These are phyloP conservation scores for Autographa pulchrina DNA, from an alignment of 2,888 invertebrate genomes.

Conservation along the genomic window DNA sequence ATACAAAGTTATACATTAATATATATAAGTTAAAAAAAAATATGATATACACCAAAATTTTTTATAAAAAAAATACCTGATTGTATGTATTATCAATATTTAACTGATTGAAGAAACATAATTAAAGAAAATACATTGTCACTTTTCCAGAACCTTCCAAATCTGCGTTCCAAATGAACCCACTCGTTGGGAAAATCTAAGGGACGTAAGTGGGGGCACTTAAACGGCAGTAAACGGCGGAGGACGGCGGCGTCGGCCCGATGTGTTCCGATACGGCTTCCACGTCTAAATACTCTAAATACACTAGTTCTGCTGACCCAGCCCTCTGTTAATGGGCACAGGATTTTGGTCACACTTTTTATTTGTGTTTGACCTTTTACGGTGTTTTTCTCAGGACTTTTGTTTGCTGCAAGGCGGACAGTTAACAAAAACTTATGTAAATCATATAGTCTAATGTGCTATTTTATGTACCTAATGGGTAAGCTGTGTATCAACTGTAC, in stretches of 20 bases:
- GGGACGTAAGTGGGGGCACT: conserved; percentile 61
- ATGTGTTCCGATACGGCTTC: conserved; percentile 69
- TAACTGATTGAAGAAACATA: background rate
- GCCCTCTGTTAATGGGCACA: conserved; percentile 38
- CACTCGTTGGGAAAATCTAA: conserved; percentile 47
- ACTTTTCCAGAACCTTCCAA: conserved; percentile 36
- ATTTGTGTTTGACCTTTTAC: conserved; percentile 41
- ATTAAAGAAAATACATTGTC: background rate
- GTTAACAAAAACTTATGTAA: background rate
- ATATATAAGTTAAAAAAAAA: too few relatives aligned
- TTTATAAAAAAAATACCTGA: too few relatives aligned
- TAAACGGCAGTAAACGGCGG: conserved; percentile 68
- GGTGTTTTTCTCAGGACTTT: background rate
- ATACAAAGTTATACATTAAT: too few relatives aligned
- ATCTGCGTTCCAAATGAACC: conserved; percentile 47
- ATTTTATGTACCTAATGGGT: too few relatives aligned
- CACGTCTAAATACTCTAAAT: conserved; percentile 66
- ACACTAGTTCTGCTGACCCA: conserved; percentile 58
- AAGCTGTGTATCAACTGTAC: too few relatives aligned
- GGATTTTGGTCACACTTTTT: conserved; percentile 41
- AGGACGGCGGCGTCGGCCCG: conserved; percentile 57
- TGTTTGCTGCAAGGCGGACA: conserved; percentile 4
- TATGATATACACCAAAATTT: too few relatives aligned
- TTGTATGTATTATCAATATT: too few relatives aligned
- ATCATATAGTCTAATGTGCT: background rate